A percentile compares a stretch with the other conserved stretches of the same genome.
Conservation (phyloP, 2,797 vertebrate genomes). For the Echiichthys vipera region DNA sequence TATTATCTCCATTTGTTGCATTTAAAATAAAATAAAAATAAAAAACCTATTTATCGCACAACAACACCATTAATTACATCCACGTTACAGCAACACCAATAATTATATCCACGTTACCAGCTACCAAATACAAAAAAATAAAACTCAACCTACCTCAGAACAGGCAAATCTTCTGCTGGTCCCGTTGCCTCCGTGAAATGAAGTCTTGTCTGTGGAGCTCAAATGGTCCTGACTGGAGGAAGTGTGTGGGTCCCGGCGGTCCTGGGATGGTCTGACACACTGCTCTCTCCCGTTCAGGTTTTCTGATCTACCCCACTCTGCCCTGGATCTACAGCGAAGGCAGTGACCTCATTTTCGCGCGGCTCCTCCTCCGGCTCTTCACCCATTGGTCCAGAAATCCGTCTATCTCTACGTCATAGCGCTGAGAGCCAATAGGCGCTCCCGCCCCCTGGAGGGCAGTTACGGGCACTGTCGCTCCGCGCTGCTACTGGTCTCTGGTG, state of each 20-base stretch:
- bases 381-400: slow-evolving; percentile 47
- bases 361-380: slow-evolving; percentile 24
- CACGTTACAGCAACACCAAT: background rate
- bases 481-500: slow-evolving; percentile 40
- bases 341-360: slow-evolving; percentile 78
- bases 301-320: slow-evolving; percentile 39
- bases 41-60: background rate
- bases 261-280: slow-evolving; percentile 2
- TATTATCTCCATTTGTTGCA: too few species aligned
- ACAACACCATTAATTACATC: background rate
- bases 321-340: slow-evolving; percentile 51
- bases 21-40: too few species aligned
- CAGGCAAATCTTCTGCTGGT: background rate
- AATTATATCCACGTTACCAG: background rate
- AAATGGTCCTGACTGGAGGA: background rate
- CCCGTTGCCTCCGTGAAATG: background rate
- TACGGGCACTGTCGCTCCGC: background rate
- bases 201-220: background rate
- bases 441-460: background rate
- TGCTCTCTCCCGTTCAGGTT: slow-evolving; percentile 15
- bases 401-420: background rate
- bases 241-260: background rate
- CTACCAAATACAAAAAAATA: background rate
- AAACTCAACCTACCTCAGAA: slow-evolving; percentile 65
- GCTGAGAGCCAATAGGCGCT: slow-evolving; percentile 17